Evolutionary conservation across 2,888 invertebrate genomes (phyloP), one percentile per base, ranked within the genome.

Genomic region (Acronicta aceris): DNA sequence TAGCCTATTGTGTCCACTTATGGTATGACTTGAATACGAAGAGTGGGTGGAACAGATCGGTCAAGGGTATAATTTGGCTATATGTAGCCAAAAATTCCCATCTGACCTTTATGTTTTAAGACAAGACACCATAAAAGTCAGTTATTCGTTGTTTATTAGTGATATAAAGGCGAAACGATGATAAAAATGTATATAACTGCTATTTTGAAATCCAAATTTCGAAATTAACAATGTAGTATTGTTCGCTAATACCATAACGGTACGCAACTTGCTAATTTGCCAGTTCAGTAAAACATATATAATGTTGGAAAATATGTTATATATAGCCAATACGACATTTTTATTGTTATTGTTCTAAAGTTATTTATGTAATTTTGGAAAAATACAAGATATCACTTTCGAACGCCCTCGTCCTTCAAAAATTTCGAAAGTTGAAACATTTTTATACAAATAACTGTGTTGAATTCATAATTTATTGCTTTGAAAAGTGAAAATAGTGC

Each of bases 1-100:
- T 87, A 83, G 73, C 74, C 83, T 76, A 87, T 88, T 89, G 89
- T 89, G 62, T 83, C 85, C 81, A 67, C 66, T 79, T 90, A 84
- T 81, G 87, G 87, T 61, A 56, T 59, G 72, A 74, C 74, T 77
- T 82, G 81, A 84, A 83, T 80, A 80, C 60, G 60, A 54, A 62
- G 71, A 67, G 92, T 92, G 84, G 92, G 92, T 67, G 82, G 78
- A 78, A 83, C 79, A 65, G 79, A 85, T 88, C 86, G 87, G 88
- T 87, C 89, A 88, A 91, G 89, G 86, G 79, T 79, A 83, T 69
- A 79, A 79, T 81, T 83, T 74, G 78, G 66, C 74, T 78, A 72
- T 70, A 73, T 71, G 71, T 61, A 70, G 70, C 73, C 76, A 74
- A 83, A 79, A 81, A 74, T 65, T 70, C 63, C 65, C 12, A 33